Evolutionary conservation across 2,888 invertebrate species (phyloP).

Genomic region (Pterostichus madidus): DNA sequence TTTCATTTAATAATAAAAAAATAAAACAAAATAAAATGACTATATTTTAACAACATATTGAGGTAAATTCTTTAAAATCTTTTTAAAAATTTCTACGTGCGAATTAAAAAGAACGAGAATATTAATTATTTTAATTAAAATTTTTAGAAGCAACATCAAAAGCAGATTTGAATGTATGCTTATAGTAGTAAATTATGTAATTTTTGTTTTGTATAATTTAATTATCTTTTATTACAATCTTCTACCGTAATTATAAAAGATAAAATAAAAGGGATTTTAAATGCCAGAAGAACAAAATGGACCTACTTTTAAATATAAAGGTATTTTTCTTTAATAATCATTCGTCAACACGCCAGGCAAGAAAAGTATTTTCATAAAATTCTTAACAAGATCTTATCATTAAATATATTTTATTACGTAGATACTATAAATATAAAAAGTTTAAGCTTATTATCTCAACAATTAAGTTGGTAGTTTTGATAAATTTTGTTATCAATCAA

Average conservation of each 20-base stretch:
- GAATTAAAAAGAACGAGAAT: background rate
- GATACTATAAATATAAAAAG: background rate
- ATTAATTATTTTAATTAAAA: conserved; percentile 8
- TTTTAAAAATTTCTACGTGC: background rate
- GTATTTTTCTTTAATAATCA: conserved; percentile 1
- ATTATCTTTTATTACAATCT: conserved; percentile 8
- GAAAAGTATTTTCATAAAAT: background rate
- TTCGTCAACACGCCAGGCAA: background rate
- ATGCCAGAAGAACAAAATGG: background rate
- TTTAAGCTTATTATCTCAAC: no score
- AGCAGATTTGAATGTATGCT: background rate
- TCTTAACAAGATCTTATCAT: background rate
- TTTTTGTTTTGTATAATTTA: conserved; percentile 9
- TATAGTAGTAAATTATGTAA: conserved; percentile 4
- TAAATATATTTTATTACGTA: background rate
- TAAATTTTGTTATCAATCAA: no score
- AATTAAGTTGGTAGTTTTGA: no score
- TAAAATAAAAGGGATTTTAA: conserved; percentile 11
- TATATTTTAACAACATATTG: background rate
- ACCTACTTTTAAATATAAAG: background rate
- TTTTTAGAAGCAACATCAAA: conserved; percentile 2
- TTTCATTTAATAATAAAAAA: no score
- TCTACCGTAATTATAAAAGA: conserved; percentile 6
- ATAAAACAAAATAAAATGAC: no score
- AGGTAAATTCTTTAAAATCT: background rate